Evolutionary conservation across 2,113 vertebrate genomes (phyloP), one percentile per base, ranked within the genome.

Genomic region (Python bivittatus): DNA sequence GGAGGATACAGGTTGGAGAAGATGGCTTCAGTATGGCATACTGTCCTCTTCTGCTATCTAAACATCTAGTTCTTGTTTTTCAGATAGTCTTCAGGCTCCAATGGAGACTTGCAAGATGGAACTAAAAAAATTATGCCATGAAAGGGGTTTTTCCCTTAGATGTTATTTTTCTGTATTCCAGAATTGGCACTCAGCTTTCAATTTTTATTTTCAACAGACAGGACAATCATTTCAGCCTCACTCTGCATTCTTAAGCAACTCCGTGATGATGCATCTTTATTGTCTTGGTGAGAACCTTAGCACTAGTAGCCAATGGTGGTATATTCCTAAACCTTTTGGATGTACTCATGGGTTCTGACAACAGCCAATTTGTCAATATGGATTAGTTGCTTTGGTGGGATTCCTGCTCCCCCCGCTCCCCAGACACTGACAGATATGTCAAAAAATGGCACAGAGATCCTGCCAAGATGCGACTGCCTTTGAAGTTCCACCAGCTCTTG

Each of bases 381-480:
- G 64, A 68, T 86, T 33, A 13, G 10, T 23, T 88, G 4, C 89
- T 93, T n/a, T 93, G 27, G 84, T 0, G 2, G 64, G 48, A 1
- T 22, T 4, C 64, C 29, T 25, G 64, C 2, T 48, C 7, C 5
- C 5, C 48, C 48, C 48, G 5, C 88, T 79, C 13, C 88, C 29
- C 12, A 86, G n/a, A 15, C 4, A 0, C 33, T 84, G 57, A 68
- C 0, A 0, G 57, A 72, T 86, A 13, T 4, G 44, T 9, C 42
- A 85, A 88, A 54, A 79, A 83, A 0, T 27, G 1, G 56, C 79
- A n/a, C 8, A 56, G 48, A n/a, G 42, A 25, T 54, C 9, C 1
- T 84, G 57, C 6, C 11, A 91, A 83, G 94, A 85, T 88, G 89
- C 58, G 64, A 23, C n/a, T 29, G 6, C 61, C 20, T 85, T 95